phyloP scores from a whole-genome alignment of 2,113 vertebrate species.

The Vombatus ursinus region DNA sequence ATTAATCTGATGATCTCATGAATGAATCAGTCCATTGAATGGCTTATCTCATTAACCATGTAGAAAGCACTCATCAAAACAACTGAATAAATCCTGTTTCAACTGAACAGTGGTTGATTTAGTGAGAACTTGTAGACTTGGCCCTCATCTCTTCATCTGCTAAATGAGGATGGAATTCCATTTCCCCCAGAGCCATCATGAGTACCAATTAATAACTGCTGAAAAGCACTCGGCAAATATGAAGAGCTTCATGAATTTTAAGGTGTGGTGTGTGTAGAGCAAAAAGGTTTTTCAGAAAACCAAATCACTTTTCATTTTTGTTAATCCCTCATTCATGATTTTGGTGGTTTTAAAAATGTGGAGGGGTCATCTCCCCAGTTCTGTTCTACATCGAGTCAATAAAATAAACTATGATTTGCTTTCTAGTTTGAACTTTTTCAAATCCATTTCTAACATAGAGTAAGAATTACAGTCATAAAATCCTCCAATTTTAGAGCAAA shows the following conservation, averaged over 20 bases:
- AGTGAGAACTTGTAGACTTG: constrained; percentile 15
- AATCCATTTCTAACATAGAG: constrained; percentile 20
- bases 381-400: background rate
- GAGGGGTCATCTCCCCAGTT: background rate
- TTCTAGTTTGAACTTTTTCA: constrained; percentile 17
- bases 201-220: constrained; percentile 55
- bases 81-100: background rate
- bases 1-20: constrained; percentile 10
- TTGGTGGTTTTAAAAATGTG: constrained; percentile 30
- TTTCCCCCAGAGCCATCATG: constrained; percentile 15
- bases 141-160: constrained; percentile 27
- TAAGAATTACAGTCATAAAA: background rate
- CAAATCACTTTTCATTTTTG: background rate
- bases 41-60: constrained; percentile 1
- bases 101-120: background rate
- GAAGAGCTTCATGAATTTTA: background rate
- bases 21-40: constrained; percentile 8
- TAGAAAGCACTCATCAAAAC: background rate
- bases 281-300: constrained; percentile 28
- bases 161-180: constrained; percentile 17
- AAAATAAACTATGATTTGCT: constrained; percentile 32
- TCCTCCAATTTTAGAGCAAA: background rate
- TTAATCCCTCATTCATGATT: background rate
- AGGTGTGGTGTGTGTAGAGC: constrained; percentile 31
- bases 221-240: constrained; percentile 16